Conservation (phyloP, 1,140 invertebrate species). For the Chironomus tepperi region DNA sequence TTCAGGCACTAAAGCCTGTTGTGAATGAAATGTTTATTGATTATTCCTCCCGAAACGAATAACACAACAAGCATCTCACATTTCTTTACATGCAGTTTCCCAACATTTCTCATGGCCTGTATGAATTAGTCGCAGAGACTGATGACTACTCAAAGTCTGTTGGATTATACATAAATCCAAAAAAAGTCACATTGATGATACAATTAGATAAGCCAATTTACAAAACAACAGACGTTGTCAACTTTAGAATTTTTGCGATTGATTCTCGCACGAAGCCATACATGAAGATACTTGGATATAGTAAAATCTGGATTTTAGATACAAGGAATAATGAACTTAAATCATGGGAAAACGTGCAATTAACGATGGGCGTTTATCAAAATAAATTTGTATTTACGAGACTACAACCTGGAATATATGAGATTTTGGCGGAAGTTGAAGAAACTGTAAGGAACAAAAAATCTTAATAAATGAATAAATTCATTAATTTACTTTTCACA, state of each 20-base stretch:
- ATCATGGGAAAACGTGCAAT: neutral
- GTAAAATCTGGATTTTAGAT: neutral
- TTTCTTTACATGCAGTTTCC: too few species aligned
- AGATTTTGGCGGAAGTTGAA: neutral
- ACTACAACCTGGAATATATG: neutral
- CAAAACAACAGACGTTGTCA: neutral
- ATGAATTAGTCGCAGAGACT: slow-evolving; percentile 25
- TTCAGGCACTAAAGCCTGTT: too few species aligned
- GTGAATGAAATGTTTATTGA: too few species aligned
- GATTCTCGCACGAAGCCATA: neutral
- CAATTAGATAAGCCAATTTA: too few species aligned
- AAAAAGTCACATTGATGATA: neutral
- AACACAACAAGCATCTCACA: too few species aligned
- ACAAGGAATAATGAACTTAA: too few species aligned
- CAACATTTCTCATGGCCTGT: slow-evolving; percentile 18
- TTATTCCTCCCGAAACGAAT: too few species aligned
- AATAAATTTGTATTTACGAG: neutral
- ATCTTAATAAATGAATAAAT: neutral
- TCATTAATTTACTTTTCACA: neutral
- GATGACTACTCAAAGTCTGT: neutral
- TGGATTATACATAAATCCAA: neutral
- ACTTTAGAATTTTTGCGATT: neutral
- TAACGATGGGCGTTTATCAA: neutral
- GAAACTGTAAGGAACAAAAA: neutral
- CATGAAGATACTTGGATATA: neutral